These are phyloP conservation scores for Geodia barretti DNA, from an alignment of 37 sponge, comb jelly and placozoan genomes.

Conservation along the genomic window DNA sequence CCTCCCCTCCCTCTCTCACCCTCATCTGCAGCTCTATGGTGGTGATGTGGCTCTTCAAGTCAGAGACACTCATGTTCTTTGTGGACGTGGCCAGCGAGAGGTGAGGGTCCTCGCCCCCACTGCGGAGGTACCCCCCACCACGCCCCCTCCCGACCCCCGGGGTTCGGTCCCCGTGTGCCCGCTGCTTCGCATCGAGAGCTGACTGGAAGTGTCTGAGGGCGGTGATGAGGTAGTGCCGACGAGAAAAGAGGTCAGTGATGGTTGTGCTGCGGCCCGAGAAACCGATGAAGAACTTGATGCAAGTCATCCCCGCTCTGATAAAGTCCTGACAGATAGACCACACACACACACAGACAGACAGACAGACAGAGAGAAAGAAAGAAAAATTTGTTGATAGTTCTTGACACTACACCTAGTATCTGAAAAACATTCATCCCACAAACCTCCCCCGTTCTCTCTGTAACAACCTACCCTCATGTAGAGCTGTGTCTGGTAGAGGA, in stretches of 20 bases:
- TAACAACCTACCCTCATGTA: conserved; percentile 86
- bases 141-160: conserved; percentile 9
- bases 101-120: not conserved
- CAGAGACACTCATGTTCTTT: conserved; percentile 41
- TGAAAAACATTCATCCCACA: too few species aligned
- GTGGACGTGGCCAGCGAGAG: not conserved
- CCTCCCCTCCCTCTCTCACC: too few species aligned
- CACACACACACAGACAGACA: too few species aligned
- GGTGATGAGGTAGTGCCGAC: conserved; percentile 50
- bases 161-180: not conserved
- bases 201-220: conserved; percentile 72
- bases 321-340: conserved; percentile 83
- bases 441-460: too few species aligned
- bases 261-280: conserved; percentile 52
- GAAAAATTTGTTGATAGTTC: too few species aligned
- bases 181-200: conserved; percentile 22
- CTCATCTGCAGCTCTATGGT: conserved; percentile 67
- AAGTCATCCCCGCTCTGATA: conserved; percentile 80
- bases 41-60: conserved; percentile 42
- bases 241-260: conserved; percentile 53
- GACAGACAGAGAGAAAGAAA: too few species aligned
- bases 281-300: conserved; percentile 91
- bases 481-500: conserved; percentile 76
- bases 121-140: not conserved
- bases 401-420: too few species aligned